A percentile compares a stretch with the other conserved stretches of the same genome.
Evolutionary conservation across 2,113 vertebrate species (phyloP).

Genomic region (Bubalus kerabau): DNA sequence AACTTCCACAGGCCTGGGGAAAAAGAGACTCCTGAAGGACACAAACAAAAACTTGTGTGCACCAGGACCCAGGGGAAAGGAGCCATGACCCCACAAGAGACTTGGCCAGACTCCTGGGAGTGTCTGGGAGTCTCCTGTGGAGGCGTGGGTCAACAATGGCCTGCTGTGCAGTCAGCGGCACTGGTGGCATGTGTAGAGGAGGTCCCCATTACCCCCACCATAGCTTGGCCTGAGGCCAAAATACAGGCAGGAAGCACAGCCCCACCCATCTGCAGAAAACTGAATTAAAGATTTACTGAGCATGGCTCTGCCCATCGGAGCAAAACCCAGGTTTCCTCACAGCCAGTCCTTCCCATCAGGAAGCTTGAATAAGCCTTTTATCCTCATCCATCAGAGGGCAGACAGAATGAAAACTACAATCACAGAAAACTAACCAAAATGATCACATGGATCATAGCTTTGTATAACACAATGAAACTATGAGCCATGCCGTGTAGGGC

Average conservation of each 20-base stretch:
- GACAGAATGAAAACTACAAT: not conserved
- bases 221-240: not conserved
- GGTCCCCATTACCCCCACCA: not conserved
- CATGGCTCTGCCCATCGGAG: not conserved
- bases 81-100: not conserved
- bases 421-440: not conserved
- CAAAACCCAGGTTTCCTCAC: not conserved
- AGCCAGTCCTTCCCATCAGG: not conserved
- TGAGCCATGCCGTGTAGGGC: not conserved
- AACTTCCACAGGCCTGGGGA: not conserved
- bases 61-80: not conserved
- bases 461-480: not conserved
- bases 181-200: not conserved
- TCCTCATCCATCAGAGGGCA: not conserved
- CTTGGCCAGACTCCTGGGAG: not conserved
- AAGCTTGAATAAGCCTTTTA: not conserved
- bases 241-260: not conserved
- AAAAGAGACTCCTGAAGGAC: not conserved
- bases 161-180: not conserved
- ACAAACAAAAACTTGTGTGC: not conserved
- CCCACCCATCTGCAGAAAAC: fast-evolving
- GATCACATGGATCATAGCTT: not conserved
- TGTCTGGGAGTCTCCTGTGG: not conserved
- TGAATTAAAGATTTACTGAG: not conserved
- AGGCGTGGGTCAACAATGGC: not conserved